Evolutionary conservation across 1,140 invertebrate genomes (phyloP).

Genomic region (Drosophila parvula): DNA sequence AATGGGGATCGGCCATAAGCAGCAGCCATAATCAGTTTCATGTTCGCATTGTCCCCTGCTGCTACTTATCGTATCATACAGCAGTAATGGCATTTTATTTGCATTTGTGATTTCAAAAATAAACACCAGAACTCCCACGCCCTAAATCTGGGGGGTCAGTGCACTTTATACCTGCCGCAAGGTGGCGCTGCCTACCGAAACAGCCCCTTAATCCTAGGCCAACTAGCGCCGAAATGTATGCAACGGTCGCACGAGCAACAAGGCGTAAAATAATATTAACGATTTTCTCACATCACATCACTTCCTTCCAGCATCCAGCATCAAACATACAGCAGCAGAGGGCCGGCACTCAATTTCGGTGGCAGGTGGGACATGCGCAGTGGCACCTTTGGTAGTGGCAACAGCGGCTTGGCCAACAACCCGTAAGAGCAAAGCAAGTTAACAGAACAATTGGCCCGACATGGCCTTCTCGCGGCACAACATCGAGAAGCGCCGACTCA

Average conservation of each 20-base stretch:
- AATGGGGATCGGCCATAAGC: constrained; percentile 1
- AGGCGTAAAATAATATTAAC: constrained; percentile 62
- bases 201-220: constrained; percentile 8
- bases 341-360: constrained; percentile 24
- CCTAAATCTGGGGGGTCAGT: constrained; percentile 25
- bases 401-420: constrained; percentile 18
- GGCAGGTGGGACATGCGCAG: constrained; percentile 61
- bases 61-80: constrained; percentile 15
- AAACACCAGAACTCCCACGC: constrained; percentile 4
- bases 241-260: constrained; percentile 26
- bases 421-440: constrained; percentile 27
- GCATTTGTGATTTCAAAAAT: constrained; percentile 19
- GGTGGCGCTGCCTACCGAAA: background rate
- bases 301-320: constrained; percentile 58
- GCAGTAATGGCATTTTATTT: constrained; percentile 21
- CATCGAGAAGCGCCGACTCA: constrained; percentile 81
- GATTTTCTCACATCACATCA: constrained; percentile 69
- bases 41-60: constrained; percentile 17
- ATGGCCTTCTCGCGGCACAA: constrained; percentile 82
- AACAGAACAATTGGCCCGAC: background rate
- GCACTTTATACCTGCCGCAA: constrained; percentile 15
- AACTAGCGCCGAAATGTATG: constrained; percentile 43
- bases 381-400: constrained; percentile 68
- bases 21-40: constrained; percentile 14
- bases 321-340: constrained; percentile 18